Evolutionary conservation across 2,888 invertebrate genomes (phyloP).

Genomic region (Pardosa pseudoannulata): DNA sequence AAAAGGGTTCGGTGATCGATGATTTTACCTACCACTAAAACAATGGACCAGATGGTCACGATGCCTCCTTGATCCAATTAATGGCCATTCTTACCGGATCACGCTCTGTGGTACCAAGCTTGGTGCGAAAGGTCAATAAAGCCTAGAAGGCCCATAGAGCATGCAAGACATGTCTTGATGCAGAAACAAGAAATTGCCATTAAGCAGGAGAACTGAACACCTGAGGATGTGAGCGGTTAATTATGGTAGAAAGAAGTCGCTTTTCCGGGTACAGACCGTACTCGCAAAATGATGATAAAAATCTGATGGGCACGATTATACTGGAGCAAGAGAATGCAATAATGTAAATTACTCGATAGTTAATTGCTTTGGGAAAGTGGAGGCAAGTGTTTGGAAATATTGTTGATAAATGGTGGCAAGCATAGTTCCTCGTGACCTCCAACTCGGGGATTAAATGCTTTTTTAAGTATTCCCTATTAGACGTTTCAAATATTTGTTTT

Average conservation of each 20-base stretch:
- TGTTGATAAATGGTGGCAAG: not conserved
- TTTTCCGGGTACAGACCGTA: conserved; percentile 10
- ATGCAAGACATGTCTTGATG: not conserved
- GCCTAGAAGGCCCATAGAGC: not conserved
- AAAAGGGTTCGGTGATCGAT: conserved; percentile 24
- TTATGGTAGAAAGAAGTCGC: not conserved
- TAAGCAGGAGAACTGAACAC: not conserved
- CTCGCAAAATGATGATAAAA: not conserved
- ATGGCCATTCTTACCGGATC: conserved; percentile 3
- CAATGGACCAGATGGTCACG: conserved; percentile 20
- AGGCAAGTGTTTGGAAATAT: not conserved
- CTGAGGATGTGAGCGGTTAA: not conserved
- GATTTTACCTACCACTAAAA: not conserved
- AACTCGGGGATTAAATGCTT: too few relatives aligned
- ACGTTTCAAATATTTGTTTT: too few relatives aligned
- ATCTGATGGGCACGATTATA: conserved; percentile 6
- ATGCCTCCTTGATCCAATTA: conserved; percentile 28
- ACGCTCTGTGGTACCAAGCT: conserved; percentile 1
- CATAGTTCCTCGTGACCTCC: not conserved
- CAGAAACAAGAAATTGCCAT: not conserved
- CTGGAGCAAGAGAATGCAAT: not conserved
- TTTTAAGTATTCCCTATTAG: too few relatives aligned
- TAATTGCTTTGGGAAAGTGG: not conserved
- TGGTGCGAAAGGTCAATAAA: conserved; percentile 5
- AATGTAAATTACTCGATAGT: not conserved